phyloP scores from a whole-genome alignment of 2,888 invertebrate genomes.

The Pandemis cinnamomeana region DNA sequence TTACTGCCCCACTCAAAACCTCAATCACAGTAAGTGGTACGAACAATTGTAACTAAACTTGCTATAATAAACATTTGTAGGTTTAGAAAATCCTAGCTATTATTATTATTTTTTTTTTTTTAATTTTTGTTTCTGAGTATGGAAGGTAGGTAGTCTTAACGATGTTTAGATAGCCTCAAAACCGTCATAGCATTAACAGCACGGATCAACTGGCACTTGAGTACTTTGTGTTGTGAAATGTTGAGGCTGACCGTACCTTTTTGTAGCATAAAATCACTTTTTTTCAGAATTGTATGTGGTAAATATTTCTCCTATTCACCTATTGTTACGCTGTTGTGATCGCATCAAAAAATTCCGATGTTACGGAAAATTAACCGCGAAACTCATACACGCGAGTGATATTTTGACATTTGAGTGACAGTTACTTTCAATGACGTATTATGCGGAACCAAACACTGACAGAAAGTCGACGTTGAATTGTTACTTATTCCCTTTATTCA shows the following conservation, averaged over 20 bases:
- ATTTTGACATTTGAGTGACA: slow-evolving; percentile 82
- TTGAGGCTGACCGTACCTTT: not conserved
- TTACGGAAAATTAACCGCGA: slow-evolving; percentile 70
- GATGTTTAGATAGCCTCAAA: not conserved
- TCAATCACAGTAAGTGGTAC: too few relatives aligned
- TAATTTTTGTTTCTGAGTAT: too few relatives aligned
- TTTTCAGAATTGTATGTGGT: slow-evolving; percentile 44
- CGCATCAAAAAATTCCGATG: slow-evolving; percentile 61
- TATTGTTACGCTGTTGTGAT: slow-evolving; percentile 51
- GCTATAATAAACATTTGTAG: too few relatives aligned
- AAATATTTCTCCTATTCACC: slow-evolving; percentile 38
- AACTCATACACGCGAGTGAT: slow-evolving; percentile 62
- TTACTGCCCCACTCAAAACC: not conserved
- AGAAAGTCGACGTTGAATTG: slow-evolving; percentile 51
- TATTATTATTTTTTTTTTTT: too few relatives aligned
- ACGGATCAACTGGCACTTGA: not conserved
- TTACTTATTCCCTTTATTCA: slow-evolving; percentile 46
- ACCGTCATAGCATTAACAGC: not conserved
- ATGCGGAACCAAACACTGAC: slow-evolving; percentile 70
- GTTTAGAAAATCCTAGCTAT: too few relatives aligned
- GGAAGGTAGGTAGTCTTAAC: too few relatives aligned
- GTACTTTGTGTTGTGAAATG: not conserved
- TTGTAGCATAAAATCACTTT: not conserved
- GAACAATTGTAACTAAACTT: too few relatives aligned
- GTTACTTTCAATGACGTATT: slow-evolving; percentile 76